Conservation (phyloP, 2,888 invertebrate genomes). For the Cataglyphis altisquamis region DNA sequence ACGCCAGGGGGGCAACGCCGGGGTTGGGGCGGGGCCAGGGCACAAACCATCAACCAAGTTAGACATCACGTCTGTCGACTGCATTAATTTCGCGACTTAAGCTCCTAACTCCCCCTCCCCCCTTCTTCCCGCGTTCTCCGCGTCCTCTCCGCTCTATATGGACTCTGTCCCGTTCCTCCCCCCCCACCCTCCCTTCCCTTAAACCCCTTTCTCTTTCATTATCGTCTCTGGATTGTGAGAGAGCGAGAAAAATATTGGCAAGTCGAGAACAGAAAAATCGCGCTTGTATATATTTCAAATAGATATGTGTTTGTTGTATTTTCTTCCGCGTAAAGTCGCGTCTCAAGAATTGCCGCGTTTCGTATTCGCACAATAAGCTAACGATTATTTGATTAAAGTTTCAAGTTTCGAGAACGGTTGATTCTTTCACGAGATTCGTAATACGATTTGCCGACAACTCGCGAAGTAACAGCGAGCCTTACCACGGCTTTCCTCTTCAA, state of each 20-base stretch:
- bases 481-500: not conserved
- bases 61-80: conserved; percentile 80
- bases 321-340: not conserved
- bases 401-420: not conserved
- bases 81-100: conserved; percentile 73
- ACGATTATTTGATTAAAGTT: conserved; percentile 21
- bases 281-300: not conserved
- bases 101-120: conserved; percentile 55
- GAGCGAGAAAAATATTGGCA: conserved; percentile 65
- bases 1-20: conserved; percentile 83
- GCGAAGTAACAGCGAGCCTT: not conserved
- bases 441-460: conserved; percentile 18
- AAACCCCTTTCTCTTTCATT: not conserved
- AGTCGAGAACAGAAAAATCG: conserved; percentile 16
- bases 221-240: conserved; percentile 2
- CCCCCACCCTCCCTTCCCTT: not conserved
- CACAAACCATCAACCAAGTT: conserved; percentile 86
- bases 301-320: not conserved
- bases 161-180: not conserved
- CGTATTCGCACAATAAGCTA: conserved; percentile 4
- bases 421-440: conserved; percentile 16
- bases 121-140: conserved; percentile 5
- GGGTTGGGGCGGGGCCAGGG: conserved; percentile 87
- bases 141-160: not conserved
- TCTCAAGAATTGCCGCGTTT: not conserved